These are phyloP conservation scores for Protobothrops flavoviridis DNA, from an alignment of 2,113 vertebrate genomes.

Conservation along the genomic window DNA sequence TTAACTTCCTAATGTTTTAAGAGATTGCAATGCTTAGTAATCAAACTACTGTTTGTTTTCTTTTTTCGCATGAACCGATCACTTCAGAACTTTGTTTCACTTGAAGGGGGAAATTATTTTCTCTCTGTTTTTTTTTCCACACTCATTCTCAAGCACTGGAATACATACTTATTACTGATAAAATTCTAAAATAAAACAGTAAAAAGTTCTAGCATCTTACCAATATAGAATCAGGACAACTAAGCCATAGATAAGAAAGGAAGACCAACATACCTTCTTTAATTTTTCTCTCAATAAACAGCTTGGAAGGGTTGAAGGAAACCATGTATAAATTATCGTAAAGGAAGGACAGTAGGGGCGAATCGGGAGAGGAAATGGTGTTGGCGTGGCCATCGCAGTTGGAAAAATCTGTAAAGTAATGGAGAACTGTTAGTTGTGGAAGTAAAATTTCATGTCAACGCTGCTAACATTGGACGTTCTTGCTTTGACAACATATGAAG, in stretches of 20 bases:
- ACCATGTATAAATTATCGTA: conserved; percentile 90
- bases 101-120: neutral
- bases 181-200: conserved; percentile 7
- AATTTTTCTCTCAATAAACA: conserved; percentile 78
- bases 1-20: neutral
- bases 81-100: neutral
- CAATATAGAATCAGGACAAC: conserved; percentile 9
- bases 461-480: too few relatives aligned
- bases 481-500: too few relatives aligned
- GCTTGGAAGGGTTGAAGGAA: conserved; percentile 70
- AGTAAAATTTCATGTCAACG: neutral
- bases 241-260: neutral
- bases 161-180: conserved; percentile 23
- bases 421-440: neutral
- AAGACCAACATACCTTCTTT: conserved; percentile 80
- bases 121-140: neutral
- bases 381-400: conserved; percentile 76
- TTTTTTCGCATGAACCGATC: neutral
- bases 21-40: neutral
- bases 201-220: conserved; percentile 7
- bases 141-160: neutral
- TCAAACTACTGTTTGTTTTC: neutral
- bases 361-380: conserved; percentile 68
- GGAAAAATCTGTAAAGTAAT: conserved; percentile 80
- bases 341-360: conserved; percentile 77